Base-by-base conservation (phyloP, 1,140 invertebrate genomes). In the Scylla paramamosain region DNA sequence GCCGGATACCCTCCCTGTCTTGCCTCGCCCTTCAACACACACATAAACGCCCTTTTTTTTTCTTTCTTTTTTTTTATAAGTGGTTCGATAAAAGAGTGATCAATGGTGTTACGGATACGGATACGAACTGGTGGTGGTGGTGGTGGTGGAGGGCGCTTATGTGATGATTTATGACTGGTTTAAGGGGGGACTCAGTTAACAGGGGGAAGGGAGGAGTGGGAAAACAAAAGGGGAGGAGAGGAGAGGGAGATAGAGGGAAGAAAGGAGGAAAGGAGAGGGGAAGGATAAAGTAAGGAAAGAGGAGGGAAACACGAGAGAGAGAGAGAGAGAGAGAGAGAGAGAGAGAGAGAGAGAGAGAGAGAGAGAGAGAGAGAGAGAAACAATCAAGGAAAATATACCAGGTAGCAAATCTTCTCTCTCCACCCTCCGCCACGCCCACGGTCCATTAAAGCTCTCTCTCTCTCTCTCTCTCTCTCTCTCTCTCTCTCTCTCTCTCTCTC, bases 171-270 rank as follows among this genome's bases (percentile, higher is more conserved):
- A 77, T 20, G 16, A n/a, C 25, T 77, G 67, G 20, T 7, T 77
- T 12, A 77, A n/a, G n/a, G 67, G n/a, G 67, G n/a, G 67, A 77
- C n/a, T 77, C 67, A n/a, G n/a, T n/a, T 77, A 77, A 77, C 67
- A 77, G 67, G 67, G 67, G 20, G 25, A 20, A 20, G 20, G 16
- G 1, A 20, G 20, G 25, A n/a, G 25, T 20, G 20, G 67, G n/a
- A 7, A 77, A n/a, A n/a, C 8, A n/a, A n/a, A n/a, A n/a, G n/a
- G 20, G 20, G 20, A 20, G 67, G 6, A 20, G 25, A n/a, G 25
- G 6, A 8, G 2, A n/a, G 6, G n/a, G 25, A 77, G 67, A 77
- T 3, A 67, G 59, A 25, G 20, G 20, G 59, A 25, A 25, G 20
- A 16, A 52, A 14, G 14, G 59, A 67, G 59, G 20, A 16, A 67